Percentiles rank a stretch among this genome's conserved stretches.
These are phyloP conservation scores for Tineola bisselliella DNA, from an alignment of 2,888 invertebrate species.

Conservation along the genomic window DNA sequence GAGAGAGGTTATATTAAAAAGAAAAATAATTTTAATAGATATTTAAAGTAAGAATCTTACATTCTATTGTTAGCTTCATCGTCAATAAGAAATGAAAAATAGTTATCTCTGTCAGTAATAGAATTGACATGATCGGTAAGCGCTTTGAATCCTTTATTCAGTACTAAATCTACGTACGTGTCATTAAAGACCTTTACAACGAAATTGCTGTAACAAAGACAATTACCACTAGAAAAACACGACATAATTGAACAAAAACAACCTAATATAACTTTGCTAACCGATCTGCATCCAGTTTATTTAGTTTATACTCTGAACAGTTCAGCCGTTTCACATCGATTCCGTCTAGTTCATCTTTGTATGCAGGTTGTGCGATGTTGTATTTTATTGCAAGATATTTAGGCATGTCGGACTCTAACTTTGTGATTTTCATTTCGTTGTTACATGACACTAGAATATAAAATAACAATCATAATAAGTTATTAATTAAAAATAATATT, in stretches of 20 bases:
- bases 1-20: too few species aligned
- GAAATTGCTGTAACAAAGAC: slow-evolving; percentile 27
- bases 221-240: too few species aligned
- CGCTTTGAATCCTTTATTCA: slow-evolving; percentile 21
- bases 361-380: slow-evolving; percentile 23
- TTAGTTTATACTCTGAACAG: slow-evolving; percentile 34
- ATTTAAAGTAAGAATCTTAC: too few species aligned
- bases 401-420: slow-evolving; percentile 27
- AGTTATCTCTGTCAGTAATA: slow-evolving; percentile 18
- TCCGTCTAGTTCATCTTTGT: slow-evolving; percentile 29
- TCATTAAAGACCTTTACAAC: slow-evolving; percentile 23
- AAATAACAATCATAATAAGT: not conserved
- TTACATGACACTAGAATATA: slow-evolving; percentile 33
- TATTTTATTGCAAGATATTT: slow-evolving; percentile 30
- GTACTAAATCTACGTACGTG: slow-evolving; percentile 30
- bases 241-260: not conserved
- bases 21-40: too few species aligned
- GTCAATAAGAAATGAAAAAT: slow-evolving; percentile 22
- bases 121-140: slow-evolving; percentile 21
- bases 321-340: slow-evolving; percentile 28
- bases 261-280: slow-evolving; percentile 18
- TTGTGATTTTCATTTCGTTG: slow-evolving; percentile 27
- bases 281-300: slow-evolving; percentile 43
- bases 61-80: slow-evolving; percentile 32
- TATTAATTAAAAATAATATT: not conserved